These are phyloP conservation scores for Schlechtendalia chinensis DNA, from an alignment of 1,140 invertebrate genomes.

Conservation along the genomic window DNA sequence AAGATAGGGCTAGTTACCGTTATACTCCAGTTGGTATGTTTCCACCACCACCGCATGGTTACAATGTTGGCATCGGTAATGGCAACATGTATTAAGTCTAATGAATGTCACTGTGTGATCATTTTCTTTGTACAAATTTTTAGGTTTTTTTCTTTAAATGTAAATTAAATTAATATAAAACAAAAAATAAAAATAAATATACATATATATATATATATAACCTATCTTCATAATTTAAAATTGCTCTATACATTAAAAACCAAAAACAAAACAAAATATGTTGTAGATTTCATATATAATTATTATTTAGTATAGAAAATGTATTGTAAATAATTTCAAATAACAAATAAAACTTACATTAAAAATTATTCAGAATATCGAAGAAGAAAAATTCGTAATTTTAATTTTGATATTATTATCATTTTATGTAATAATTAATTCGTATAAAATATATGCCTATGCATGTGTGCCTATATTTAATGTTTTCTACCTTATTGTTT, in stretches of 20 bases:
- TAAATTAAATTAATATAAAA: conserved; percentile 47
- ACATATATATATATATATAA: conserved; percentile 14
- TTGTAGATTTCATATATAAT: conserved; percentile 43
- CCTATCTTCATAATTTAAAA: conserved; percentile 21
- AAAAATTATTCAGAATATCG: conserved; percentile 20
- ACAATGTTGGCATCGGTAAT: conserved; percentile 53
- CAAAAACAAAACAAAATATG: conserved; percentile 21
- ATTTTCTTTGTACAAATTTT: conserved; percentile 28
- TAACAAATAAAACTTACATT: conserved; percentile 39
- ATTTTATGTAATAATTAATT: conserved; percentile 40
- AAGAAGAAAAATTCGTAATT: conserved; percentile 29
- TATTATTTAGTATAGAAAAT: conserved; percentile 45
- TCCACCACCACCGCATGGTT: conserved; percentile 18
- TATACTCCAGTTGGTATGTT: conserved; percentile 49
- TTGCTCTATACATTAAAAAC: conserved; percentile 25
- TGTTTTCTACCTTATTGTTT: conserved; percentile 36
- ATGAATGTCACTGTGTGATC: background rate
- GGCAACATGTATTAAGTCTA: conserved; percentile 37
- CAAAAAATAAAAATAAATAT: background rate
- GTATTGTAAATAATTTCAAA: conserved; percentile 48
- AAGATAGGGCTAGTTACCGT: conserved; percentile 51
- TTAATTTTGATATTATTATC: conserved; percentile 39
- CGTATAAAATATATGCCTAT: conserved; percentile 29
- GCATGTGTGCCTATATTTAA: conserved; percentile 31
- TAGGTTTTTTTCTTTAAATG: conserved; percentile 43